Evolutionary conservation across 2,888 invertebrate genomes (phyloP), one percentile per base, ranked within the genome.

Genomic region (Microplitis deprimator): DNA sequence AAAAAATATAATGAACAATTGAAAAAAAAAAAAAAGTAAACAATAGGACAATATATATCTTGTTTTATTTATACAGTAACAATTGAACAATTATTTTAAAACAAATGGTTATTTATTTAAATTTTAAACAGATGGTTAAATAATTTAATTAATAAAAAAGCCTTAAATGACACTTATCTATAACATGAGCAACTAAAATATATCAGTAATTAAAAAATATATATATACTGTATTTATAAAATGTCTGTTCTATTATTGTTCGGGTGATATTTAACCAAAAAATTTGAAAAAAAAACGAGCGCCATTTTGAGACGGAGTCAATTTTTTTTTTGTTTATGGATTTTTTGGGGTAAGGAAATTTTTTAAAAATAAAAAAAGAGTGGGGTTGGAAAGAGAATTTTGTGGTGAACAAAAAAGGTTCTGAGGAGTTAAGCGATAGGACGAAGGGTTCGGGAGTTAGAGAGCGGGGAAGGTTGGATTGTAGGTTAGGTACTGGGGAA

Each of bases 1-100:
- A 61, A 65, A 61, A 40, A 38, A 68, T 38, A 64, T 50, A 20
- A 70, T 50, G 61, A 60, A 70, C 20, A 68, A 70, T 38, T 50
- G 68, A 67, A 50, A 61, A 29, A 71, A n/a, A 61, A 73, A 64
- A 67, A 50, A 61, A 29, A 71, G 61, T 68, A 64, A 59, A 20
- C 50, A 50, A 74, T 16, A 60, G 59, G 61, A 64, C 70, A 73
- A 68, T 68, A n/a, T 68, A n/a, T 39, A 39, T 68, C 16, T 68
- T 68, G 13, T 38, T 38, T 13, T 40, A 39, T 50, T 50, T 10
- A 50, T 50, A 8, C 50, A 50, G 50, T 7, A 50, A 50, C 39
- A 39, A 39, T 2, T 13, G 16, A 7, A 68, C 16, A 13, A 38
- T 39, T 38, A 38, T 68, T 17, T 62, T 62, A 16, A 17, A 8